Evolutionary conservation across 2,888 invertebrate genomes (phyloP).

Genomic region (Vesta saturnalis): DNA sequence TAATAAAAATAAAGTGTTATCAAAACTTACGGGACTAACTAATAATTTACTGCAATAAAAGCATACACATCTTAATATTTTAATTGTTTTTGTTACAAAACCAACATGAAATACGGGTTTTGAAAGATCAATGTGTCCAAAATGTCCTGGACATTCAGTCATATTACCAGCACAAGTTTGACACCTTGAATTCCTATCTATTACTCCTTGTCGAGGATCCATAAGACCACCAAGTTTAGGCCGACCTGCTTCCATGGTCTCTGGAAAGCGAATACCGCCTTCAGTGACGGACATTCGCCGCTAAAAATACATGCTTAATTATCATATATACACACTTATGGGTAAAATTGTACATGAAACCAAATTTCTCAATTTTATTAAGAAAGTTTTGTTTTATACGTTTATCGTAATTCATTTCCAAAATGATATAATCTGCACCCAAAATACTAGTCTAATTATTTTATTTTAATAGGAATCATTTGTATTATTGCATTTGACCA

Average conservation of each 20-base stretch:
- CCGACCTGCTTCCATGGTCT: constrained; percentile 98
- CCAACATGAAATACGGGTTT: constrained; percentile 99
- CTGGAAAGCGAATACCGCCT: constrained; percentile 95
- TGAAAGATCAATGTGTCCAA: constrained; percentile 97
- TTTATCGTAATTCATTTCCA: too few relatives aligned
- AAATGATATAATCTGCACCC: too few relatives aligned
- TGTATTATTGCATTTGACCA: too few relatives aligned
- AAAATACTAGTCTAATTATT: too few relatives aligned
- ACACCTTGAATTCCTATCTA: constrained; percentile 92
- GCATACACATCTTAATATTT: constrained; percentile 97
- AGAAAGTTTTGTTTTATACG: too few relatives aligned
- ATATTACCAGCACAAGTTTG: constrained; percentile 98
- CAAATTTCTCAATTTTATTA: too few relatives aligned
- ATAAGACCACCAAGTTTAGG: constrained; percentile 98
- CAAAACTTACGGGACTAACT: constrained; percentile 89
- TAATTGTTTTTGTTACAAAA: constrained; percentile 96
- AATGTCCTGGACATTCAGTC: constrained; percentile 99
- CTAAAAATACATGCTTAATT: too few relatives aligned
- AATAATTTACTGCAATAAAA: constrained; percentile 98
- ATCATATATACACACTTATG: too few relatives aligned
- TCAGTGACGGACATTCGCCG: constrained; percentile 98
- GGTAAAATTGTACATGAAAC: too few relatives aligned
- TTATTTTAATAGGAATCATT: too few relatives aligned
- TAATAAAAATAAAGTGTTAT: too few relatives aligned
- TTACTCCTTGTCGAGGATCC: constrained; percentile 99